Evolutionary conservation across 2,113 vertebrate species (phyloP), one percentile per base, ranked within the genome.

Genomic region (Poicephalus meyeri): DNA sequence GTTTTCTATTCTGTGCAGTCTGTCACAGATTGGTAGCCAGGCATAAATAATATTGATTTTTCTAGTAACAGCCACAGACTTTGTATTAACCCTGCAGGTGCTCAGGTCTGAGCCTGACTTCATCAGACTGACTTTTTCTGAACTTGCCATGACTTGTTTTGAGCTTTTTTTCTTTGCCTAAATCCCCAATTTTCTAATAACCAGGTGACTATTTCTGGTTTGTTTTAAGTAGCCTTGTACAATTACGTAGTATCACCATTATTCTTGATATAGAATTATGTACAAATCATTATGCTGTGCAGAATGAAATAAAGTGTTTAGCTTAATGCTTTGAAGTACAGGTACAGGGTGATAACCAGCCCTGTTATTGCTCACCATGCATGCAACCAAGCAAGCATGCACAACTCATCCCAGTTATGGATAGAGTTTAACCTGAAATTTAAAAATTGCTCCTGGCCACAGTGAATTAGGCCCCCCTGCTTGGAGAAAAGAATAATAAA

Each of bases 301-400:
- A 72, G 70, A 66, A 53, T 29, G 23, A 72, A 60, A 52, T 42
- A 60, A 47, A 37, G n/a, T 60, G 21, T 33, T 10, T 9, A 29
- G 18, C 13, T 29, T 37, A 53, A 42, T 10, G 6, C 11, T 11
- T 8, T 56, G 11, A 31, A 82, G 13, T 42, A 77, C 25, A 71
- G n/a, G 13, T 23, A 29, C 29, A 31, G 25, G 5, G 4, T 24
- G 4, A 28, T 24, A 70, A 17, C n/a, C 1, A 4, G 29, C 10
- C 37, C 25, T 79, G 50, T 14, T 81, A 9, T 16, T 77, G 4
- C 16, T 82, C 6, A 10, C 31, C 6, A 5, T 44, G 44, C 0
- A 0, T 6, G 10, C 26, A 25, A 53, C 7, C 37, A 89, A 80
- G 26, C 10, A 72, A 49, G 14, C 3, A 33, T 1, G 1, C 4